A percentile compares a stretch with the other conserved stretches of the same genome.
phyloP scores from a whole-genome alignment of 1,140 invertebrate genomes.

The Apis laboriosa region DNA sequence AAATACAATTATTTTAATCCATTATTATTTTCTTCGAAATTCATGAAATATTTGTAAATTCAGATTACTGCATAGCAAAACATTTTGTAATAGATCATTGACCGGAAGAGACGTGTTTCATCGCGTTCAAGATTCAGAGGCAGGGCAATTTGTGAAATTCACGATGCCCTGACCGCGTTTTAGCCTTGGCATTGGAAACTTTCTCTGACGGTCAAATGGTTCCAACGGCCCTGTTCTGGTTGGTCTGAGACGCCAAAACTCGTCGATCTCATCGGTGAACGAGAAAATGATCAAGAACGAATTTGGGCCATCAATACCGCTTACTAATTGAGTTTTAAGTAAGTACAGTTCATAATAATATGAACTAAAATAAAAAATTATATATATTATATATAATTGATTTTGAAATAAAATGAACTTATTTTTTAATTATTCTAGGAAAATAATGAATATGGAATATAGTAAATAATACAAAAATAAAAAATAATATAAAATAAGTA shows the following conservation, averaged over 20 bases:
- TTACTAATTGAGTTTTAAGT: constrained; percentile 27
- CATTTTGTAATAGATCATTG: background rate
- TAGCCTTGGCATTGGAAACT: constrained; percentile 69
- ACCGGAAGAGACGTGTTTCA: constrained; percentile 6
- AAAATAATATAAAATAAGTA: too few species aligned
- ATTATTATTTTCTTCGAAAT: background rate
- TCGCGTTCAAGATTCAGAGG: background rate
- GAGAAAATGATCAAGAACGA: constrained; percentile 19
- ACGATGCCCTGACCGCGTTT: constrained; percentile 62
- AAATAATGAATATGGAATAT: too few species aligned
- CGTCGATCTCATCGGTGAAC: background rate
- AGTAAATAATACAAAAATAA: too few species aligned
- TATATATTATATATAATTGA: too few species aligned
- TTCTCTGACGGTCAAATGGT: constrained; percentile 57
- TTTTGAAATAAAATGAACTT: too few species aligned
- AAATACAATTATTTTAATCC: background rate
- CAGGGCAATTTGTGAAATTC: constrained; percentile 43
- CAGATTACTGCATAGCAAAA: background rate
- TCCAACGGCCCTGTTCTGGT: constrained; percentile 35
- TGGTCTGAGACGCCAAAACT: constrained; percentile 12
- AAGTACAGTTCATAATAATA: too few species aligned
- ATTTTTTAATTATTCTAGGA: too few species aligned
- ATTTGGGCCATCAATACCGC: constrained; percentile 23
- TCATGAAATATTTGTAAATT: background rate
- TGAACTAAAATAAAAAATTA: too few species aligned